Evolutionary conservation across 1,140 invertebrate species (phyloP).

Genomic region (Euwallacea fornicatus): DNA sequence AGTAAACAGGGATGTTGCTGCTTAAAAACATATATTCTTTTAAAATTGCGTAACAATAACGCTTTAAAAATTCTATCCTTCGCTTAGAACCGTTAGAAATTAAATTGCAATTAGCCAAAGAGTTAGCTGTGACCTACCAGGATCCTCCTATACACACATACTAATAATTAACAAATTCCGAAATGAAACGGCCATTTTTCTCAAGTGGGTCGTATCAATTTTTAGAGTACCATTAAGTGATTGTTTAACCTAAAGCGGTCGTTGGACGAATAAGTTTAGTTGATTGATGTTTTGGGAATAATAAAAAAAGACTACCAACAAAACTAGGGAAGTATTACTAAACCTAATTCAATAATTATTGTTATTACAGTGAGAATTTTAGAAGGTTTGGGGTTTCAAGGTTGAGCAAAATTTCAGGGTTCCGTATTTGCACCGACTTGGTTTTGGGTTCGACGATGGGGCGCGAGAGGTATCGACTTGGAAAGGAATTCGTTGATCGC

Average conservation of each 20-base stretch:
- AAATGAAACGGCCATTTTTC: not conserved
- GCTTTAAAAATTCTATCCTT: too few species aligned
- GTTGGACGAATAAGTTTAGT: not conserved
- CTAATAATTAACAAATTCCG: not conserved
- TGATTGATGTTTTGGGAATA: not conserved
- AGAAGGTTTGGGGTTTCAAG: not conserved
- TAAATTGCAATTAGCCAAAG: too few species aligned
- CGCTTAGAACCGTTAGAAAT: too few species aligned
- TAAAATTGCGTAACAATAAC: too few species aligned
- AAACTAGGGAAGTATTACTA: too few species aligned
- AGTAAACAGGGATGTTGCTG: too few species aligned
- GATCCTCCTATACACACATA: not conserved
- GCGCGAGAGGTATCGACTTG: slow-evolving; percentile 2
- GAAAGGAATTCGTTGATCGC: slow-evolving; percentile 12
- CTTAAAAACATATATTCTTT: too few species aligned
- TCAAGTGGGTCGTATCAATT: not conserved
- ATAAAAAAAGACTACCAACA: not conserved
- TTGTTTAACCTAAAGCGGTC: not conserved
- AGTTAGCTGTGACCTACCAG: too few species aligned
- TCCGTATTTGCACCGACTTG: not conserved
- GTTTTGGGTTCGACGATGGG: not conserved
- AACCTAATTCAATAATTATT: too few species aligned
- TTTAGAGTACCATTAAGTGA: slow-evolving; percentile 1
- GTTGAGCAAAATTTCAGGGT: not conserved
- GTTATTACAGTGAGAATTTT: not conserved